Evolutionary conservation across 2,797 vertebrate species (phyloP).

Genomic region (Acanthurus leucopareius): DNA sequence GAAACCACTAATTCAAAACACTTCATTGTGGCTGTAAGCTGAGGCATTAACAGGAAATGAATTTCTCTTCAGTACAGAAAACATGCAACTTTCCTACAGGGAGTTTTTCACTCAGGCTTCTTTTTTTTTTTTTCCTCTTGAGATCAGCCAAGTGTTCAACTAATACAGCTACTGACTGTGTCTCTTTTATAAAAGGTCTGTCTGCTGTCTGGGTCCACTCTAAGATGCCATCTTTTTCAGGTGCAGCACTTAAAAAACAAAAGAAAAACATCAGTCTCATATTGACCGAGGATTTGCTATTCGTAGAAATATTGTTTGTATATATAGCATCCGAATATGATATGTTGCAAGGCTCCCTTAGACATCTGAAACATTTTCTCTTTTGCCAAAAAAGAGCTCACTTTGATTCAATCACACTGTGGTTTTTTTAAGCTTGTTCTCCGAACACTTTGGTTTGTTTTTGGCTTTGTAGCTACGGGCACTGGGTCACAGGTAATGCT

Average conservation of each 20-base stretch:
- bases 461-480: slow-evolving; percentile 17
- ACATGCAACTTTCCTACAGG: background rate
- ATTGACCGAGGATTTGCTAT: background rate
- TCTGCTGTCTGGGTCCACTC: slow-evolving; percentile 18
- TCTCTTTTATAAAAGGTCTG: background rate
- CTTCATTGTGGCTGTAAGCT: slow-evolving; percentile 24
- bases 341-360: too few relatives aligned
- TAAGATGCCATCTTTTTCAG: background rate
- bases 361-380: too few relatives aligned
- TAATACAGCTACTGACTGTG: background rate
- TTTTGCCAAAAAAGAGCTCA: too few relatives aligned
- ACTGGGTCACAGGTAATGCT: slow-evolving; percentile 34
- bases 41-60: slow-evolving; percentile 34
- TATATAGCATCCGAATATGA: too few relatives aligned
- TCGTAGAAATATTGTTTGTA: background rate
- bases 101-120: background rate
- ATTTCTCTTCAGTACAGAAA: slow-evolving; percentile 4
- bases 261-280: slow-evolving; percentile 1
- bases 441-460: background rate
- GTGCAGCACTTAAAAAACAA: background rate
- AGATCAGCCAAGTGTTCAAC: slow-evolving; percentile 22
- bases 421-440: background rate
- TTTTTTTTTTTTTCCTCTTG: background rate
- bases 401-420: background rate
- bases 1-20: slow-evolving; percentile 29